Percentiles rank a stretch among this genome's conserved stretches.
Conservation (phyloP, 2,113 vertebrate species). For the Salvelinus sp. region DNA sequence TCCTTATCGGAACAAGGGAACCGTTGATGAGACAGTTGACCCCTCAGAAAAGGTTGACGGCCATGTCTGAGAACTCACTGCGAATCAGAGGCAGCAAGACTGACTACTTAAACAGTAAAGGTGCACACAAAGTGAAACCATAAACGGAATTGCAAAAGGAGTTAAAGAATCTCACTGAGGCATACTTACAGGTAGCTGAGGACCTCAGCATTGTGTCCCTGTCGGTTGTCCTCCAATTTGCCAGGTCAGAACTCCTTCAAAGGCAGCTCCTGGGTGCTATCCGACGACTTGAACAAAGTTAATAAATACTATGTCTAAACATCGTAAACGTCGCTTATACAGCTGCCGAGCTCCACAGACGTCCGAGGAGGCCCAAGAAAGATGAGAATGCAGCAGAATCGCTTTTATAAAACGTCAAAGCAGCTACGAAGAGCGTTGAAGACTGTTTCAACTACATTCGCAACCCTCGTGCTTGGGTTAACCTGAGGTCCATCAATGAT, state of each 20-base stretch:
- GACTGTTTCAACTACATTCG: conserved; percentile 58
- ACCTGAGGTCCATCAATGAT: conserved; percentile 73
- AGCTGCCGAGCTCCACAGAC: conserved; percentile 10
- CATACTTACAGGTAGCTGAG: conserved; percentile 72
- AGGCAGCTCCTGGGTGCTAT: conserved; percentile 74
- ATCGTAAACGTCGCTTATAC: conserved; percentile 53
- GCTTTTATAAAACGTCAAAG: conserved; percentile 70
- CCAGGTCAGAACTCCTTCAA: conserved; percentile 78
- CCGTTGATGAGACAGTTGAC: conserved; percentile 39
- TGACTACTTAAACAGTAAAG: conserved; percentile 74
- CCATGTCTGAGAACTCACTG: conserved; percentile 77
- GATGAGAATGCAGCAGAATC: conserved; percentile 56
- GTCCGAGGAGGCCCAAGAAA: conserved; percentile 24
- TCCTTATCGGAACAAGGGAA: conserved; percentile 72
- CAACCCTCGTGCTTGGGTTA: conserved; percentile 32
- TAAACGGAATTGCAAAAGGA: conserved; percentile 73
- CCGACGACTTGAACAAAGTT: conserved; percentile 69
- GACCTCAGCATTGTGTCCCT: conserved; percentile 53
- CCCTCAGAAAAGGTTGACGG: conserved; percentile 66
- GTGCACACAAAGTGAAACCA: conserved; percentile 53
- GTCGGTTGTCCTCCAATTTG: conserved; percentile 65
- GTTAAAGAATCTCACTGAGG: conserved; percentile 76
- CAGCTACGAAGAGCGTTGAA: conserved; percentile 63
- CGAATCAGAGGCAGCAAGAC: conserved; percentile 80
- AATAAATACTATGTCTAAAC: conserved; percentile 72